Conservation (phyloP, 2,113 vertebrate species). For the Tupaia tana region DNA sequence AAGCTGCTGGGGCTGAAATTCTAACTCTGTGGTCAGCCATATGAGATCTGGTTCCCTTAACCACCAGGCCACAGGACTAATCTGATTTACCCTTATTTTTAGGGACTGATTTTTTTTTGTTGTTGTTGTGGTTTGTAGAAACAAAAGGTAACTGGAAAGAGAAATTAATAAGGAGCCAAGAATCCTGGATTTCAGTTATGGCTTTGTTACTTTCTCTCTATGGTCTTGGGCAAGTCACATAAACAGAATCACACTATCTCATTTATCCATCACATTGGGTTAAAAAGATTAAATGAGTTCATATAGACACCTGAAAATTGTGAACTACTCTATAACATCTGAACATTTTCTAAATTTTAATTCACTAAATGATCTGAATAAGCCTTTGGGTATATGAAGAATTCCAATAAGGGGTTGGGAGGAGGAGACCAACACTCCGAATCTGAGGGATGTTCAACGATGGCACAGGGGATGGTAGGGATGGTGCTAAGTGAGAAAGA, state of each 20-base stretch:
- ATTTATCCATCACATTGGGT: background rate
- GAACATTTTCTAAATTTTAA: constrained; percentile 41
- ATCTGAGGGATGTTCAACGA: background rate
- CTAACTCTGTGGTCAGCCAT: too few relatives aligned
- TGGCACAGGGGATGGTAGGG: background rate
- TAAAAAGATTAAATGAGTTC: constrained; percentile 36
- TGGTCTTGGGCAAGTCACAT: background rate
- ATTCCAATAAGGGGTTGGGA: background rate
- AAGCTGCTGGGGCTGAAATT: too few relatives aligned
- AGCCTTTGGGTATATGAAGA: background rate
- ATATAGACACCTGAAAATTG: background rate
- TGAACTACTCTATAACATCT: background rate
- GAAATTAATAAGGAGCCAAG: background rate
- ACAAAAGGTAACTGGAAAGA: background rate
- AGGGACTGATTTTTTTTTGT: background rate
- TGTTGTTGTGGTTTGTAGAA: background rate
- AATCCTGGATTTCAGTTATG: background rate
- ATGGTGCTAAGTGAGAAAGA: background rate
- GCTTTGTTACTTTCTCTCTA: constrained; percentile 32
- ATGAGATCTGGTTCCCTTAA: too few relatives aligned
- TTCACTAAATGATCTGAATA: background rate
- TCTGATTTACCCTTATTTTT: constrained; percentile 26
- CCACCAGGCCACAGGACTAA: too few relatives aligned
- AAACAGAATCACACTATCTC: background rate
- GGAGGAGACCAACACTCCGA: background rate